A percentile compares a stretch with the other conserved stretches of the same genome.
Conservation (phyloP, 1,140 invertebrate species). For the Bicyclus anynana region DNA sequence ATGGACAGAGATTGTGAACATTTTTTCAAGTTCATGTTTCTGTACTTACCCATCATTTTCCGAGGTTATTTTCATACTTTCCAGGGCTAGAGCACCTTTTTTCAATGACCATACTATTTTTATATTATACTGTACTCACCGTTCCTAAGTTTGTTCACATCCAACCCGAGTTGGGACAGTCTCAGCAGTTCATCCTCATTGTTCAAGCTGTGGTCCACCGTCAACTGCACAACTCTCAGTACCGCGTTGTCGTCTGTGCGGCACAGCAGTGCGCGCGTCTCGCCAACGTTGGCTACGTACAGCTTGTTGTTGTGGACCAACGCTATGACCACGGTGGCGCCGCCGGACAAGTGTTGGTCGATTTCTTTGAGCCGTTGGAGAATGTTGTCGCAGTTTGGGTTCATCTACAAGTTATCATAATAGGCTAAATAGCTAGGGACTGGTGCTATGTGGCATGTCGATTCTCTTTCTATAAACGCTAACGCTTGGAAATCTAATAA, state of each 20-base stretch:
- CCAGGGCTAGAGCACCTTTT: no score
- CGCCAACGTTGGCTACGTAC: slow-evolving; percentile 91
- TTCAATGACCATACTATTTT: no score
- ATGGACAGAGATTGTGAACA: no score
- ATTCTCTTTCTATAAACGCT: no score
- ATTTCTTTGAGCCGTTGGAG: slow-evolving; percentile 80
- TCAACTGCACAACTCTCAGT: slow-evolving; percentile 88
- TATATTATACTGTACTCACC: slow-evolving; percentile 68
- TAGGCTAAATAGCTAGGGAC: no score
- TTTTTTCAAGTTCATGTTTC: no score
- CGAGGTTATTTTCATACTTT: no score
- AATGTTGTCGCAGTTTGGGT: slow-evolving; percentile 80
- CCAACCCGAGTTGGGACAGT: slow-evolving; percentile 84
- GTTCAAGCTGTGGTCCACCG: slow-evolving; percentile 88
- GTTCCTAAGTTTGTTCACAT: slow-evolving; percentile 80
- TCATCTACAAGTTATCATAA: slow-evolving; percentile 45
- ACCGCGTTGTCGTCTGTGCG: slow-evolving; percentile 89
- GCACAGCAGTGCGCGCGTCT: slow-evolving; percentile 88
- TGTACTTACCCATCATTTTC: no score
- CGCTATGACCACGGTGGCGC: slow-evolving; percentile 88
- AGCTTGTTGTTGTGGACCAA: slow-evolving; percentile 85
- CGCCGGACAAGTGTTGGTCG: slow-evolving; percentile 83
- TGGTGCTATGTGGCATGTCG: no score
- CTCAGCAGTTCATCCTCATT: slow-evolving; percentile 91
- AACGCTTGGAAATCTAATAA: no score